Evolutionary conservation across 2,888 invertebrate genomes (phyloP).

Genomic region (Leptopilina drosophilae): DNA sequence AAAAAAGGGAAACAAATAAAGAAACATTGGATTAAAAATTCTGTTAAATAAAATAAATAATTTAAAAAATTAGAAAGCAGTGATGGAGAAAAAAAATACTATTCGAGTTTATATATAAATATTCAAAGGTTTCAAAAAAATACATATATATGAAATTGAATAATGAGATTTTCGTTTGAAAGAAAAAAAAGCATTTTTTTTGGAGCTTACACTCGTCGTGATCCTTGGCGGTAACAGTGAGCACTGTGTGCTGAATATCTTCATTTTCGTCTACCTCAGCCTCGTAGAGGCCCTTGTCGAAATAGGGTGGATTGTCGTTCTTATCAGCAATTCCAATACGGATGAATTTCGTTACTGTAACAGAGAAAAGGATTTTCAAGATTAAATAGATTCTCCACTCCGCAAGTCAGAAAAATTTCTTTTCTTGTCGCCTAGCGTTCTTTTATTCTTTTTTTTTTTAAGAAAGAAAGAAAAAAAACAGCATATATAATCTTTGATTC

Average conservation of each 20-base stretch:
- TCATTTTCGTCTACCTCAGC: constrained; percentile 99
- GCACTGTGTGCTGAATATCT: constrained; percentile 97
- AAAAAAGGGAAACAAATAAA: too few relatives aligned
- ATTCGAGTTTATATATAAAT: too few relatives aligned
- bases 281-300: constrained; percentile 97
- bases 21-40: too few relatives aligned
- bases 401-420: neutral
- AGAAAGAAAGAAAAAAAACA: neutral
- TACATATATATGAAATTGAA: too few relatives aligned
- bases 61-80: too few relatives aligned
- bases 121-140: too few relatives aligned
- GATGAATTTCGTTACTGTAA: constrained; percentile 98
- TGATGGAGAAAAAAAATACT: too few relatives aligned
- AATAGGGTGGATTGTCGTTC: constrained; percentile 99
- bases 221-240: constrained; percentile 99
- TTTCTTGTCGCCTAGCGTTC: constrained; percentile 7
- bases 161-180: neutral
- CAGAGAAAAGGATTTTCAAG: constrained; percentile 27
- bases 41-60: too few relatives aligned
- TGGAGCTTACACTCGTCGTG: constrained; percentile 96
- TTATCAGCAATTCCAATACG: constrained; percentile 99
- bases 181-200: neutral
- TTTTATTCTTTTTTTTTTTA: neutral
- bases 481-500: neutral
- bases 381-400: neutral